Percentiles rank a stretch among this genome's conserved stretches.
These are phyloP conservation scores for Chascanopsetta lugubris DNA, from an alignment of 2,113 vertebrate genomes.

Conservation along the genomic window DNA sequence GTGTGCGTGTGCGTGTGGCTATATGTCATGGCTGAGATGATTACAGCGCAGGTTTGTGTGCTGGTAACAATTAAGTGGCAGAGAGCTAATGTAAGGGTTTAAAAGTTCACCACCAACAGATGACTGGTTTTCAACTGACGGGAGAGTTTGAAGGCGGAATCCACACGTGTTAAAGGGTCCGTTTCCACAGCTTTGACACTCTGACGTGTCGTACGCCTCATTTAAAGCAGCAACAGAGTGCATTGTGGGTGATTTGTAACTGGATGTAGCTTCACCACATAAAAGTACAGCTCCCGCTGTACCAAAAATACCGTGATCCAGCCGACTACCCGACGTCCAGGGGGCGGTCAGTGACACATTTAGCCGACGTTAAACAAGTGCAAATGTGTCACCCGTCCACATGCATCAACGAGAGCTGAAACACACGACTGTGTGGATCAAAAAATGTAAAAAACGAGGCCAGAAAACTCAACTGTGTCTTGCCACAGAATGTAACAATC, in stretches of 20 bases:
- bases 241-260: background rate
- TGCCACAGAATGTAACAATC: too few relatives aligned
- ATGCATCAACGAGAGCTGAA: too few relatives aligned
- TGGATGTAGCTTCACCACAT: background rate
- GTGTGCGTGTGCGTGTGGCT: slow-evolving; percentile 9
- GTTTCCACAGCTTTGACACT: background rate
- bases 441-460: too few relatives aligned
- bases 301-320: background rate
- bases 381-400: background rate
- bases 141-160: background rate
- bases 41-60: slow-evolving; percentile 60
- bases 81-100: slow-evolving; percentile 64
- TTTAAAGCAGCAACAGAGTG: background rate
- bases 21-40: slow-evolving; percentile 47
- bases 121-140: background rate
- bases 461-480: too few relatives aligned
- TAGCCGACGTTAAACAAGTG: background rate
- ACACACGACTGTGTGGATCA: too few relatives aligned
- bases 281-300: background rate
- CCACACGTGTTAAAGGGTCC: background rate
- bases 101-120: slow-evolving; percentile 59
- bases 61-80: slow-evolving; percentile 75
- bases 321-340: background rate
- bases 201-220: background rate
- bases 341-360: background rate